Evolutionary conservation across 1,140 invertebrate species (phyloP), one percentile per base, ranked within the genome.

Genomic region (Ladona fulva): DNA sequence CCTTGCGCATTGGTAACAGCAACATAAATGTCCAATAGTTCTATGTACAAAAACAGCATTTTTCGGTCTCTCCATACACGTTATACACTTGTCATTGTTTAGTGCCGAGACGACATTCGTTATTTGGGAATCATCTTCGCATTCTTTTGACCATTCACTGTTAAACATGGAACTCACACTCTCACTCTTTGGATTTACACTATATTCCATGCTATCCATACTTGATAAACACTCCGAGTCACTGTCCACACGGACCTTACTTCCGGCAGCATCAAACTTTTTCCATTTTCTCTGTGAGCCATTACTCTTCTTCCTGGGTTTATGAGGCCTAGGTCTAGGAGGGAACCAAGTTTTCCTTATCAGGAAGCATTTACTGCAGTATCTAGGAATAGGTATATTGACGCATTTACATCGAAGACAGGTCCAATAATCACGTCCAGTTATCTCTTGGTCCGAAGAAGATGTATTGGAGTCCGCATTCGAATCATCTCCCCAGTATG

Each of bases 331-430:
- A 8, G 29, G 29, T 37, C 29, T 37, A 1, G 1, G 29, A 37
- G 29, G 29, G 8, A 37, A 37, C 29, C 29, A 37, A 37, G 29
- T 8, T 37, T 8, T 66, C 52, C 52, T 66, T 81, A 90, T 89
- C 88, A 90, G 87, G 82, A 88, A 91, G 82, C 90, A 92, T 83
- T 89, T 89, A 83, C 90, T 87, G 83, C 91, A 92, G 84, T 89
- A 91, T 66, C 88, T 85, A 82, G 88, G 91, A 42, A 87, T 82
- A 24, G 89, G 89, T 81, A 89, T 89, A 82, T 91, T 90, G 74
- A 83, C 81, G 14, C 85, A 86, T 24, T 86, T 86, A 82, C 91
- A 92, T 79, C 88, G 87, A 0, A 89, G 85, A 83, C 91, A 92
- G 37, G 86, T 86, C 86, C 88, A 88, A 83, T 89, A 91, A 82